Conservation (phyloP, 2,888 invertebrate species). For the Synanthedon vespiformis region DNA sequence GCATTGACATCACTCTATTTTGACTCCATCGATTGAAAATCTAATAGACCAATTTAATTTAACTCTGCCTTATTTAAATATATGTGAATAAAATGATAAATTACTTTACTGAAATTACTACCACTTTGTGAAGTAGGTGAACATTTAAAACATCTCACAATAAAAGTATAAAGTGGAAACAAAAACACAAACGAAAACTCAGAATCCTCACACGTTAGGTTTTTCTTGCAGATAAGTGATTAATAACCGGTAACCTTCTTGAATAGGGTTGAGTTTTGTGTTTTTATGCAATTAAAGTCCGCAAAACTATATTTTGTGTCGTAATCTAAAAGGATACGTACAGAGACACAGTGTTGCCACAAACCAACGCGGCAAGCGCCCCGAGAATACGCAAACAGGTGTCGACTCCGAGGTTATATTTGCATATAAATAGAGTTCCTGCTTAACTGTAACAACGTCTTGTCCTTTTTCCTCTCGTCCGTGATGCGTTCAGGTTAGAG, state of each 20-base stretch:
- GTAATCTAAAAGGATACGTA: conserved; percentile 49
- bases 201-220: not conserved
- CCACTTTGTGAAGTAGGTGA: not conserved
- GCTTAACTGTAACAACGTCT: conserved; percentile 66
- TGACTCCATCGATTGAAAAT: too few species aligned
- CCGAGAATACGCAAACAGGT: conserved; percentile 70
- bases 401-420: conserved; percentile 69
- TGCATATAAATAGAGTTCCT: conserved; percentile 72
- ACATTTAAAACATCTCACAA: conserved; percentile 18
- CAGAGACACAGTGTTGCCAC: conserved; percentile 48
- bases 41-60: too few species aligned
- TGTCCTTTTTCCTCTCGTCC: conserved; percentile 57
- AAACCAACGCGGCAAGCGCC: conserved; percentile 50
- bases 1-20: conserved; percentile 5
- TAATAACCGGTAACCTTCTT: not conserved
- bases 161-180: conserved; percentile 21
- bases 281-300: conserved; percentile 12
- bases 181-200: conserved; percentile 15
- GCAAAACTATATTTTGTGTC: conserved; percentile 26
- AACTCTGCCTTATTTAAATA: too few species aligned
- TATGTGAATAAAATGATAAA: too few species aligned
- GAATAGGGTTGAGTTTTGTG: conserved; percentile 16
- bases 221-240: too few species aligned
- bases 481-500: conserved; percentile 36
- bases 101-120: not conserved